Conservation (phyloP, 2,113 vertebrate species). For the Pachycephala philippinensis region DNA sequence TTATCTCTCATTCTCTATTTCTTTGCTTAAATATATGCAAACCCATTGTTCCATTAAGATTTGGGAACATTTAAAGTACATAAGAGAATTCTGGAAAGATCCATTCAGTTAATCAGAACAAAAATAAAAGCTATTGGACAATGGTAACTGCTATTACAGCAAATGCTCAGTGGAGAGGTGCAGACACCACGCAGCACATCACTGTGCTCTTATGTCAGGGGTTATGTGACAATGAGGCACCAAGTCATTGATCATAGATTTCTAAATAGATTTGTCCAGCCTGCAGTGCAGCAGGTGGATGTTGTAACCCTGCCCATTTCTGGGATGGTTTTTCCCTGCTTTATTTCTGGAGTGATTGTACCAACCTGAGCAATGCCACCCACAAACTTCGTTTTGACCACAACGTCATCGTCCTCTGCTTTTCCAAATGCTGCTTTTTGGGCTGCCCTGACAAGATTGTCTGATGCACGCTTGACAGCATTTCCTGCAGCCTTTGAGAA, state of each 20-base stretch:
- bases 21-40: background rate
- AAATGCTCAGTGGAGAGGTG: background rate
- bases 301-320: background rate
- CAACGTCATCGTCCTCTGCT: slow-evolving; percentile 89
- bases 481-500: slow-evolving; percentile 87
- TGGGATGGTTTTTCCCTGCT: background rate
- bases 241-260: background rate
- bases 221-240: background rate
- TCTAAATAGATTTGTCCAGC: background rate
- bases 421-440: slow-evolving; percentile 97
- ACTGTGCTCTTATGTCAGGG: background rate
- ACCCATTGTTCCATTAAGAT: background rate
- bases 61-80: background rate
- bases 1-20: background rate
- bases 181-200: background rate
- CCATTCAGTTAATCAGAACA: background rate
- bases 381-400: slow-evolving; percentile 97
- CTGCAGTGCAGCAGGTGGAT: background rate
- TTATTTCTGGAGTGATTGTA: background rate
- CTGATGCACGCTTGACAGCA: slow-evolving; percentile 96
- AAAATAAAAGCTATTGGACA: background rate
- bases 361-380: slow-evolving; percentile 97
- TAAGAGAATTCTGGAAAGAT: background rate
- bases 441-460: slow-evolving; percentile 96
- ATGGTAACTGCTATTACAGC: background rate